phyloP scores from a whole-genome alignment of 2,113 vertebrate species.

The Pelecanoides urinatrix region DNA sequence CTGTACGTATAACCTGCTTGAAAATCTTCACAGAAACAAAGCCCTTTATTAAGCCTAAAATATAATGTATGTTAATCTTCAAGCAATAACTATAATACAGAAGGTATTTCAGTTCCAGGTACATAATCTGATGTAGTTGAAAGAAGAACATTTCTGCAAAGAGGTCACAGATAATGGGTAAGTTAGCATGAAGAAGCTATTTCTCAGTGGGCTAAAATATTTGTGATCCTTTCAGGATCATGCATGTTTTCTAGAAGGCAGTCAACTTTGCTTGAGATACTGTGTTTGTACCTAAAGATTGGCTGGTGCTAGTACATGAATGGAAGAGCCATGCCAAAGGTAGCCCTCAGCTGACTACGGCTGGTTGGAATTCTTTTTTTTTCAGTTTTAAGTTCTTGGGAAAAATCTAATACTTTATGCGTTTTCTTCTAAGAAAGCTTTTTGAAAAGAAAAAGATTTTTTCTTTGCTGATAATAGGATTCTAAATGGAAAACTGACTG shows the following conservation, averaged over 20 bases:
- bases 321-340: background rate
- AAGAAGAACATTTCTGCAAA: background rate
- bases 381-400: background rate
- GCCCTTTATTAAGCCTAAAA: background rate
- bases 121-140: background rate
- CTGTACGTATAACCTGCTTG: background rate
- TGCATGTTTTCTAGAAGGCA: background rate
- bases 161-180: background rate
- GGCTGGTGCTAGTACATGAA: background rate
- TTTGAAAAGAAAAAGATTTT: background rate
- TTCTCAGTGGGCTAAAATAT: background rate
- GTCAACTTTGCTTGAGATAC: background rate
- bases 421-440: background rate
- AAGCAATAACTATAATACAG: background rate
- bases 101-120: background rate
- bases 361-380: background rate
- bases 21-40: background rate
- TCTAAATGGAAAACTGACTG: background rate
- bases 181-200: background rate
- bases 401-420: background rate
- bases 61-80: background rate
- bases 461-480: background rate
- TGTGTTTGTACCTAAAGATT: background rate
- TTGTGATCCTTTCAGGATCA: background rate
- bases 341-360: background rate